Conservation (phyloP, 2,797 vertebrate genomes). For the Xerus rutilus region DNA sequence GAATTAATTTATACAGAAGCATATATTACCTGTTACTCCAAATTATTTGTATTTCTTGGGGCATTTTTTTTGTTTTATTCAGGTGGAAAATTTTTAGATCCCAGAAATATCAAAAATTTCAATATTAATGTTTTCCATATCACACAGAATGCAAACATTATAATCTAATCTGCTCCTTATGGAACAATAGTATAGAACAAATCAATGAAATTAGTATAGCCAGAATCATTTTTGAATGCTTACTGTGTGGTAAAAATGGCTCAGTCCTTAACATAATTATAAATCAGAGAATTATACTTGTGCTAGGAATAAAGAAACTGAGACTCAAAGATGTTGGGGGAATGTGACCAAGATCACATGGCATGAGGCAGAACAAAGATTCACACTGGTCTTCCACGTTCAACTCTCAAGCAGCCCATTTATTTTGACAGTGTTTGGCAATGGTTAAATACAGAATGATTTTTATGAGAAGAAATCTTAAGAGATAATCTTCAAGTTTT, state of each 20-base stretch:
- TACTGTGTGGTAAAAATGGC: background rate
- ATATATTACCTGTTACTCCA: background rate
- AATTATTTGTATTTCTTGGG: conserved; percentile 23
- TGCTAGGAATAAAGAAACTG: background rate
- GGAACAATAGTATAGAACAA: background rate
- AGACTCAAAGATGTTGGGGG: background rate
- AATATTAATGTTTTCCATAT: background rate
- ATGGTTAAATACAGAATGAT: background rate
- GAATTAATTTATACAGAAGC: conserved; percentile 34
- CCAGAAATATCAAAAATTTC: background rate
- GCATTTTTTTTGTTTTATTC: background rate
- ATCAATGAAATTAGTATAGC: background rate
- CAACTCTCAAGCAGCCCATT: background rate
- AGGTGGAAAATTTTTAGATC: background rate
- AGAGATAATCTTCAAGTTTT: background rate
- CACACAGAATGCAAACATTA: background rate
- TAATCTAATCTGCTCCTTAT: conserved; percentile 26
- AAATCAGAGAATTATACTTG: background rate
- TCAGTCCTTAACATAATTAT: background rate
- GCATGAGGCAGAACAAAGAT: background rate
- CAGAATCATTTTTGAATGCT: conserved; percentile 40
- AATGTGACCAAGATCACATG: background rate
- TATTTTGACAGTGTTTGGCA: background rate
- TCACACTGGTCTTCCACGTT: background rate
- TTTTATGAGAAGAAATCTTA: background rate